Evolutionary conservation across 30 jellyfish, hydroid and myxozoan species (phyloP).

Genomic region (Turritopsis dohrnii): DNA sequence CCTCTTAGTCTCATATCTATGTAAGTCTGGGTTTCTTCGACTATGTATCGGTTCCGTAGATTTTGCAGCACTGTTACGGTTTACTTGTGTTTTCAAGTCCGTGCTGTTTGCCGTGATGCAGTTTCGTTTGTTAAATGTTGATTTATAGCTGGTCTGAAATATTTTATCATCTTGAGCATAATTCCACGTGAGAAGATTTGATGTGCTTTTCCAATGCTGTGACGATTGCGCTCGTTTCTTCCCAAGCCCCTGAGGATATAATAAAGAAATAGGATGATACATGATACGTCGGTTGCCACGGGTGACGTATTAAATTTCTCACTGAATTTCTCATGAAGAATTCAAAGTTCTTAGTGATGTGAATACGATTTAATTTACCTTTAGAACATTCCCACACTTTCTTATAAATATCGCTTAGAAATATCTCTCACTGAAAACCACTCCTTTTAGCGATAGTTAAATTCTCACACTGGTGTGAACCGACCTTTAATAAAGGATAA

Average conservation of each 20-base stretch:
- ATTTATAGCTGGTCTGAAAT: conserved; percentile 20
- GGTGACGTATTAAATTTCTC: too few relatives aligned
- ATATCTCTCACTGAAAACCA: too few relatives aligned
- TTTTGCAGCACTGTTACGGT: background rate
- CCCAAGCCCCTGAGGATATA: conserved; percentile 87
- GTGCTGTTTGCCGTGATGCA: background rate
- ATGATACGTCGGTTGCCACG: too few relatives aligned
- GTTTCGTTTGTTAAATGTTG: conserved; percentile 13
- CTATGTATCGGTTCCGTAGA: conserved; percentile 62
- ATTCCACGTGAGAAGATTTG: conserved; percentile 52
- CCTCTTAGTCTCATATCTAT: conserved; percentile 8
- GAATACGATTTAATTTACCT: too few relatives aligned
- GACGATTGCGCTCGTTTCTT: conserved; percentile 34
- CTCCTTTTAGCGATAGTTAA: too few relatives aligned
- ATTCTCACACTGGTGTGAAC: too few relatives aligned
- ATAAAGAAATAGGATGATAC: too few relatives aligned
- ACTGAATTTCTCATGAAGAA: too few relatives aligned
- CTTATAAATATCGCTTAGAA: too few relatives aligned
- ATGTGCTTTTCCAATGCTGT: conserved; percentile 64
- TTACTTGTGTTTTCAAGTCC: background rate
- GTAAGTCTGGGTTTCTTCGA: conserved; percentile 38
- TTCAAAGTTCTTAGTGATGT: too few relatives aligned
- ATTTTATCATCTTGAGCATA: background rate
- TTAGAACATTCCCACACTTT: too few relatives aligned
- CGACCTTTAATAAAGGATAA: too few relatives aligned